Conservation (phyloP, 2,888 invertebrate genomes). For the Dorcus parallelipipedus region DNA sequence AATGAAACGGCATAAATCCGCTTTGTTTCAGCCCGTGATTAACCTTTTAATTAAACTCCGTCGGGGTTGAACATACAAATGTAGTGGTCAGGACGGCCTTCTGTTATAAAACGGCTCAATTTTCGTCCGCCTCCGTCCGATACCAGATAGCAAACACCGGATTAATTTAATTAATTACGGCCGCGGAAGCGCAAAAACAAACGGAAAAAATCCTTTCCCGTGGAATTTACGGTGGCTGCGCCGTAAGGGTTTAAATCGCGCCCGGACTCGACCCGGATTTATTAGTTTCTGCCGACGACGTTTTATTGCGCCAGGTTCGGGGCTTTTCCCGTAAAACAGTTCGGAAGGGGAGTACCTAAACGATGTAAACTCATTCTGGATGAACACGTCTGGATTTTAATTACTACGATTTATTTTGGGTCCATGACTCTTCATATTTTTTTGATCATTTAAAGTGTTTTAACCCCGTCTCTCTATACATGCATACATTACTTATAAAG, state of each 20-base stretch:
- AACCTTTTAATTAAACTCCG: constrained; percentile 25
- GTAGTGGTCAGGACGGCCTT: constrained; percentile 8
- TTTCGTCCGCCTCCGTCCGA: constrained; percentile 17
- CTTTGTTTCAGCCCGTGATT: constrained; percentile 22
- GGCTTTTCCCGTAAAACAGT: too few species aligned
- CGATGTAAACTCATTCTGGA: too few species aligned
- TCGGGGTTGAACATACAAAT: constrained; percentile 13
- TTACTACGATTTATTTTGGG: too few species aligned
- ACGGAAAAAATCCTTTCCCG: not conserved
- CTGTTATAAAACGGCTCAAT: constrained; percentile 19
- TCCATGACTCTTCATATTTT: too few species aligned
- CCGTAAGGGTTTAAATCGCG: not conserved
- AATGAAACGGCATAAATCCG: constrained; percentile 17
- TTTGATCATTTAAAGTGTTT: too few species aligned
- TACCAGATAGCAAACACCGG: constrained; percentile 20
- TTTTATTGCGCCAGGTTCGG: too few species aligned
- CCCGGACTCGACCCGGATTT: not conserved
- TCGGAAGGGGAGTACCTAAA: too few species aligned
- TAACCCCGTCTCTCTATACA: too few species aligned
- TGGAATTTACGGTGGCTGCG: not conserved
- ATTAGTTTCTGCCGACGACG: not conserved
- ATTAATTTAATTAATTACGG: constrained; percentile 23
- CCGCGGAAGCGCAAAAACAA: constrained; percentile 1
- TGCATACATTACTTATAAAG: too few species aligned
- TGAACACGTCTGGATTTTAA: too few species aligned